Percentiles rank a stretch among this genome's conserved stretches.
These are phyloP conservation scores for Philaenus spumarius DNA, from an alignment of 1,140 invertebrate genomes.

Conservation along the genomic window DNA sequence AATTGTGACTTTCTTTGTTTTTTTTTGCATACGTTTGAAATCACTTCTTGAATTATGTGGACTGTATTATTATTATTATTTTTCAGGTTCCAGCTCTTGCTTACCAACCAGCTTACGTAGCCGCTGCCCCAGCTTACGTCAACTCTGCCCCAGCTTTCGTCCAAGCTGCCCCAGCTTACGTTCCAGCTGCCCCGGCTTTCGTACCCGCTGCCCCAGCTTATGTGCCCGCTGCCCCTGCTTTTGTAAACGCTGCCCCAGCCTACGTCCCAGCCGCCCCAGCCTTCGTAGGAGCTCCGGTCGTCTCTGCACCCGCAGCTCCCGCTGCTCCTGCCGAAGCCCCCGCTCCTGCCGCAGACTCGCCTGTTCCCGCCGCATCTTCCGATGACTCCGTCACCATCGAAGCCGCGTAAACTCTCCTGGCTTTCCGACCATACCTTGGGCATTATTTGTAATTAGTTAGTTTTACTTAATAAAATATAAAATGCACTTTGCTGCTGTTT, in stretches of 20 bases:
- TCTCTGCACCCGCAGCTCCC: background rate
- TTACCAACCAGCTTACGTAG: background rate
- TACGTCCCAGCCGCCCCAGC: background rate
- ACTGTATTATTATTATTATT: no score
- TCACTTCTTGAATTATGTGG: no score
- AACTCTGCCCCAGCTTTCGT: background rate
- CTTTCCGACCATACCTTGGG: background rate
- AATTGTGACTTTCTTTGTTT: no score
- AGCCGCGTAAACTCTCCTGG: conserved; percentile 5
- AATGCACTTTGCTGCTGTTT: no score
- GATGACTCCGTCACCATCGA: conserved; percentile 12
- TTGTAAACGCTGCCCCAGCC: conserved; percentile 5
- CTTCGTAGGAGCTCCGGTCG: background rate
- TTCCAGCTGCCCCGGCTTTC: background rate
- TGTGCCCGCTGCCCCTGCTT: background rate
- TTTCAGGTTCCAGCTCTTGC: background rate
- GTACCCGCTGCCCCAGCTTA: background rate
- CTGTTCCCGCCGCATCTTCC: background rate
- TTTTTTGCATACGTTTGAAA: no score
- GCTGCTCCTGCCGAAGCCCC: background rate
- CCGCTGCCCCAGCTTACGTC: background rate
- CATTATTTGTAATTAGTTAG: conserved; percentile 10
- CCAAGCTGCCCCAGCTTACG: background rate
- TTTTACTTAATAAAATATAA: background rate
- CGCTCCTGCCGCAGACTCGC: background rate